Percentiles rank a stretch among this genome's conserved stretches.
Evolutionary conservation across 2,797 vertebrate species (phyloP).

Genomic region (Falco peregrinus): DNA sequence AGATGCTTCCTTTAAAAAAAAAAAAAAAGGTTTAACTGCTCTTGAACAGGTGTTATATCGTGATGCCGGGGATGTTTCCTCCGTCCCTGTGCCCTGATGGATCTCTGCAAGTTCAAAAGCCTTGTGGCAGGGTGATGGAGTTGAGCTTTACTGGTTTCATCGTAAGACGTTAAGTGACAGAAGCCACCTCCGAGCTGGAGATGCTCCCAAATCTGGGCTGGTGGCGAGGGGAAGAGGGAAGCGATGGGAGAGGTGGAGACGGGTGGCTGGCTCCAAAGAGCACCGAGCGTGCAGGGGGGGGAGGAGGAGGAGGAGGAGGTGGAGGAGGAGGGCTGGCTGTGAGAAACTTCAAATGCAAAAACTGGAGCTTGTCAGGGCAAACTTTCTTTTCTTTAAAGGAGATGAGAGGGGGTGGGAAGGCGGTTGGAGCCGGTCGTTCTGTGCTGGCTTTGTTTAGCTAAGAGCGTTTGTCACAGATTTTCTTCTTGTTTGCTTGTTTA

Average conservation of each 20-base stretch:
- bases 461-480: background rate
- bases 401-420: background rate
- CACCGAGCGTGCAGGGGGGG: fast-evolving
- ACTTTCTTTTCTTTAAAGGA: background rate
- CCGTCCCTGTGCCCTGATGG: background rate
- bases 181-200: background rate
- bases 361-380: background rate
- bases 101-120: background rate
- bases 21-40: background rate
- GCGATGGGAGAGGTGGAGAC: fast-evolving
- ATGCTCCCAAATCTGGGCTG: background rate
- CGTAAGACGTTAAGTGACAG: fast-evolving
- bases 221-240: background rate
- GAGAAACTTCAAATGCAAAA: background rate
- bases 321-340: background rate
- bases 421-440: fast-evolving
- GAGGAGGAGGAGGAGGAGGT: background rate
- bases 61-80: background rate
- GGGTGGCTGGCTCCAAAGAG: background rate
- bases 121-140: background rate
- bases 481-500: background rate
- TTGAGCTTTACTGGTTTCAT: fast-evolving
- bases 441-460: background rate
- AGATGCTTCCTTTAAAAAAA: background rate
- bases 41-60: fast-evolving